Evolutionary conservation across 2,888 invertebrate genomes (phyloP), one percentile per base, ranked within the genome.

Genomic region (Diaphora mendica): DNA sequence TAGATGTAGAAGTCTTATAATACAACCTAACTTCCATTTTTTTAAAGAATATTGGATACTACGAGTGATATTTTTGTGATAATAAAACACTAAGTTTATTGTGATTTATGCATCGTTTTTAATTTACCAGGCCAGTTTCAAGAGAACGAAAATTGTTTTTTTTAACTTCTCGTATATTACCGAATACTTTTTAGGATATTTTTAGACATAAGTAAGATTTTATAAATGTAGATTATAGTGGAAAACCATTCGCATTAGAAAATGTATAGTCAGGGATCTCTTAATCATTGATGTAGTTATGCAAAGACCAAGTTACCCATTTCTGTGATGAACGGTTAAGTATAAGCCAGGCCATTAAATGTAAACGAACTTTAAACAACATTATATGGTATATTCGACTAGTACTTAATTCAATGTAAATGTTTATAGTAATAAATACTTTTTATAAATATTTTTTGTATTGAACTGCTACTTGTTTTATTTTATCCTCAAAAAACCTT

Each of bases 301-400:
- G 62, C 30, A 80, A 84, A 77, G 77, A 81, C 79, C 78, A 74
- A 88, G 92, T 92, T 92, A 92, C 93, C 93, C 88, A 86, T 87
- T 55, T 87, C 90, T 93, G 93, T 92, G 92, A 93, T 93, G 87
- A 86, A 82, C 80, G 79, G 82, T 82, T 85, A 86, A 86, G 85
- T 86, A 86, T 82, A 90, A 83, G 86, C 86, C 85, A 86, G 76
- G 80, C 78, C 85, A 84, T 82, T 73, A 77, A 73, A 80, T 72
- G 68, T 84, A 80, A 81, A 85, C 65, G 78, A 80, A 77, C 72
- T 76, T 65, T 79, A 82, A 79, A 62, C 26, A 81, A 82, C 79
- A 80, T 77, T 77, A 73, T 83, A 74, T 82, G 76, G 72, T 77
- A 72, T 81, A 74, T 83, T 83, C 77, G 51, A 77, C 73, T 79